Evolutionary conservation across 2,797 vertebrate species (phyloP).

Genomic region (Parambassis ranga): DNA sequence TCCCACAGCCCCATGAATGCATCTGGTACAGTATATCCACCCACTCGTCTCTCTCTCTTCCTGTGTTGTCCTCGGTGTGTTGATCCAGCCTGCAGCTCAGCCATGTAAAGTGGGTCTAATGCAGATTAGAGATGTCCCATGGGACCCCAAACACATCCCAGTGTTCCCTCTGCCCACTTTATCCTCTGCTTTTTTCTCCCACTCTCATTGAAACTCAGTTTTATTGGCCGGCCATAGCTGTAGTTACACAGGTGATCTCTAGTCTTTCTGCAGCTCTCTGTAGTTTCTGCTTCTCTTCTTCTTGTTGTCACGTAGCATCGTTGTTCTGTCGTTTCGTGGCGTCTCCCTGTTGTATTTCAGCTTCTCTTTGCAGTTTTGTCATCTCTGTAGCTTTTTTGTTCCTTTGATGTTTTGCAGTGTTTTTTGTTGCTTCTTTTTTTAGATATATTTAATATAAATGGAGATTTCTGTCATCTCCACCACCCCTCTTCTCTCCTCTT

Average conservation of each 20-base stretch:
- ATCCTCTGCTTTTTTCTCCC: not conserved
- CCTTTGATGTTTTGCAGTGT: rapidly evolving
- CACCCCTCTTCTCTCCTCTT: not conserved
- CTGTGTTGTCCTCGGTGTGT: not conserved
- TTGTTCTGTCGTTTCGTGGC: not conserved
- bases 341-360: not conserved
- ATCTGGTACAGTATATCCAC: conserved; percentile 21
- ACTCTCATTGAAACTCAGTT: too few species aligned
- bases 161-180: conserved; percentile 1
- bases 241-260: too few species aligned
- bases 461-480: not conserved
- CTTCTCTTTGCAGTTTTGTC: not conserved
- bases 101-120: conserved; percentile 35
- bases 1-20: conserved; percentile 41
- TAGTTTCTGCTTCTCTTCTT: not conserved
- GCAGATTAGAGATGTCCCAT: conserved; percentile 50
- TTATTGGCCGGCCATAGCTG: too few species aligned
- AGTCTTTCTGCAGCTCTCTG: too few species aligned
- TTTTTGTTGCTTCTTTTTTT: not conserved
- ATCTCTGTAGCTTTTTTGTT: not conserved
- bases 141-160: conserved; percentile 12
- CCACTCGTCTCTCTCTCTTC: conserved; percentile 9
- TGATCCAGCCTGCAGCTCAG: not conserved
- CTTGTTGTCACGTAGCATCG: not conserved
- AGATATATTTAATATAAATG: rapidly evolving